Base-by-base conservation (phyloP, 1,140 invertebrate species). In the Drosophila pectinifera region DNA sequence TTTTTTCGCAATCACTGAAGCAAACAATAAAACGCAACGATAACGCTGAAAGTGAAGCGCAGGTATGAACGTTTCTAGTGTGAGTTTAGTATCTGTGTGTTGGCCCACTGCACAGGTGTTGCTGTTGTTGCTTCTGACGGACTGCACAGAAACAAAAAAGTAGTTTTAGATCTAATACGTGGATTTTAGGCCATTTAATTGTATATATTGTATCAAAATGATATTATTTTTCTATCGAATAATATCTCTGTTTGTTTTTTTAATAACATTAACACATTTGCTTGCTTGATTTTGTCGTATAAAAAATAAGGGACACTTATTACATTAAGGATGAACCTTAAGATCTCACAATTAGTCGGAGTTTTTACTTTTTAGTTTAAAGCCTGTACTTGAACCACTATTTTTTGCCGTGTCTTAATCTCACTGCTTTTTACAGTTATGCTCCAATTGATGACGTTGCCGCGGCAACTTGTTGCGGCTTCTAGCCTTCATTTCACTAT, bases 1-100 rank as follows among this genome's bases (percentile, higher is more conserved):
- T 36, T 57, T 85, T 88, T 86, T 86, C 83, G 83, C 83, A 86
- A 86, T 88, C 83, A 59, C 58, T 78, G 78, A 86, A 86, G 73
- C 75, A 77, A 82, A 80, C 76, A 84, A 69, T 88, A 72, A 72
- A 81, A 86, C 84, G 83, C 83, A 88, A 82, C 83, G 83, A 86
- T 86, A 86, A 88, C 73, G 79, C 58, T 80, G 83, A 86, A 86
- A 86, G 83, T 86, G 83, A 86, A 86, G 83, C 72, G 72, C 84
- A 86, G 83, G 83, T 86, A 74, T 65, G 18, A 38, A n/a, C 54
- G 53, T 39, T 13, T 65, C 48, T 51, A n/a, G 46, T 41, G 53
- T 45, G 43, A n/a, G 26, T 34, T 31, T 55, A 38, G 62, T 74
- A 34, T 56, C 31, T 69, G 59, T 82, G 42, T 56, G 43, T 79